A percentile compares a stretch with the other conserved stretches of the same genome.
Evolutionary conservation across 2,113 vertebrate genomes (phyloP).

Genomic region (Cynopterus brachyotis): DNA sequence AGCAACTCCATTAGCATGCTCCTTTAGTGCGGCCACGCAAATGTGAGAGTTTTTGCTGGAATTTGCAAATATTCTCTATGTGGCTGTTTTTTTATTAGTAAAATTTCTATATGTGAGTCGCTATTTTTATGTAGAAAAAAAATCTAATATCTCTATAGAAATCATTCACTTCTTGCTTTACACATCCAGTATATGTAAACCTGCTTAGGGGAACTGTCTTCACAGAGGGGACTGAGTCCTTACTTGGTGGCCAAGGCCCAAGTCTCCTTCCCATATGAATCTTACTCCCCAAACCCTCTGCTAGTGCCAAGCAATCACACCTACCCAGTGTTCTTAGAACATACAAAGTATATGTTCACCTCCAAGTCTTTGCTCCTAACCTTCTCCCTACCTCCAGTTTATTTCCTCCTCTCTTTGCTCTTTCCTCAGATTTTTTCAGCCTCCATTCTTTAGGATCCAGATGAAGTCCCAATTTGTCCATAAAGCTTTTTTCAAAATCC

Average conservation of each 20-base stretch:
- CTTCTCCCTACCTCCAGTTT: background rate
- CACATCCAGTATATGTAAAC: accelerated
- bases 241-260: background rate
- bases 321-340: background rate
- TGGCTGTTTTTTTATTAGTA: background rate
- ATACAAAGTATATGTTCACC: background rate
- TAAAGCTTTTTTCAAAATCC: background rate
- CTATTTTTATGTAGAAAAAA: background rate
- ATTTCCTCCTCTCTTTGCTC: background rate
- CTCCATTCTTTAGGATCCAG: background rate
- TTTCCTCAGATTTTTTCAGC: background rate
- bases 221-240: background rate
- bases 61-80: background rate
- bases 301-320: background rate
- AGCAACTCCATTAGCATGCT: background rate
- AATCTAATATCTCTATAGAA: background rate
- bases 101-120: background rate
- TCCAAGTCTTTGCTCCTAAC: background rate
- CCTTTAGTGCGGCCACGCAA: background rate
- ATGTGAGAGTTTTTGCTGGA: background rate
- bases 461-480: background rate
- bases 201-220: background rate
- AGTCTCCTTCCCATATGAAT: background rate
- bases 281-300: background rate
- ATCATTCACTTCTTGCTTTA: background rate